Base-by-base conservation (phyloP, 2,888 invertebrate genomes). In the Aleiodes testaceus region DNA sequence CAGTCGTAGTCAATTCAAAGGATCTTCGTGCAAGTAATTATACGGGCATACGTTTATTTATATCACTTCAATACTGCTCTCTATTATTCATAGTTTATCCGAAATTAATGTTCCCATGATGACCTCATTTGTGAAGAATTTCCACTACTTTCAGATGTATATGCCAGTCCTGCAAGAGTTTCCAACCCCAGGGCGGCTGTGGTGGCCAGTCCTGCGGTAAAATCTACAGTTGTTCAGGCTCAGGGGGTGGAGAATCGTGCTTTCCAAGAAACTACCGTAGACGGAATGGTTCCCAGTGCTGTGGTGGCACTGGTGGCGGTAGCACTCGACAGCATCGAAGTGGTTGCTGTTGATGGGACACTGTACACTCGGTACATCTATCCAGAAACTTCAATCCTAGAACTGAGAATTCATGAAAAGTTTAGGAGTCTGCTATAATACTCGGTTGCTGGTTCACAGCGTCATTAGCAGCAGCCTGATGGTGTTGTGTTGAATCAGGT, bases 121-220 rank as follows among this genome's bases (percentile, higher is more conserved):
- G 3, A 26, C 3, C 3, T 26, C 26, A 5, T 26, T 26, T 26
- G 3, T 26, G 1, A 26, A 91, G 92, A 68, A 92, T 92, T 0
- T 90, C 93, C 93, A 47, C 89, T 53, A 26, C n/a, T 64, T 59
- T 22, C 47, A 78, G 79, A 67, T 78, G 75, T 74, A 79, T 69
- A 71, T 79, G 78, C 45, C 77, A 72, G 67, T 74, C 74, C n/a
- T 77, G 77, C 61, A 74, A 75, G 63, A 67, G 55, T n/a, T 65
- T 70, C 61, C 73, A 63, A 63, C 74, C 77, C 9, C 69, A 45
- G 16, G 77, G 78, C 36, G 75, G 76, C 69, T 80, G 79, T 75
- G 76, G 79, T 26, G 79, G 78, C 68, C 78, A 78, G 73, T 79
- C 76, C 52, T 78, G 78, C 44, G 80, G 77, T 72, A 78, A 71